A percentile compares a stretch with the other conserved stretches of the same genome.
Evolutionary conservation across 1,140 invertebrate genomes (phyloP).

Genomic region (Lanistes nyassanus): DNA sequence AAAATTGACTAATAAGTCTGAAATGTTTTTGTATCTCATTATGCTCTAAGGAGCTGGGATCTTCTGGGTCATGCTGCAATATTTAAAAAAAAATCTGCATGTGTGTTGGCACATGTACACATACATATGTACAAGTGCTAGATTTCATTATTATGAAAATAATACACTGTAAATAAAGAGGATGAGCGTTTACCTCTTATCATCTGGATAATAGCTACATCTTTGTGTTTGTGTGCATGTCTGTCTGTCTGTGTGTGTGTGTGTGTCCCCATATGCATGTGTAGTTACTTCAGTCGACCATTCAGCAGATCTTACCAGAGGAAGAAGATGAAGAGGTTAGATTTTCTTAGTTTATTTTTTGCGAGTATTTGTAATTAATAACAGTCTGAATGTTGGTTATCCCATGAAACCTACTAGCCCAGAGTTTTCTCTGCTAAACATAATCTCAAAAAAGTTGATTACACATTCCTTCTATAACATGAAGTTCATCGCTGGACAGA

Average conservation of each 20-base stretch:
- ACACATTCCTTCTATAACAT: not conserved
- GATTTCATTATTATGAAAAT: not conserved
- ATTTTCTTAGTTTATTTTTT: not conserved
- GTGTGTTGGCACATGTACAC: not conserved
- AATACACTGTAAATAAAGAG: not conserved
- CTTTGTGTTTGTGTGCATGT: not conserved
- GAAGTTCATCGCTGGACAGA: not conserved
- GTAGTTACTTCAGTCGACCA: conserved; percentile 18
- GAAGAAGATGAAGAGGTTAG: conserved; percentile 20
- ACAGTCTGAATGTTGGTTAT: not conserved
- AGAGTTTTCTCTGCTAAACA: not conserved
- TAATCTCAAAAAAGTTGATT: not conserved
- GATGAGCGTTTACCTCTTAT: not conserved
- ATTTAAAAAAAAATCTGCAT: too few species aligned
- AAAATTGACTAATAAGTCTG: too few species aligned
- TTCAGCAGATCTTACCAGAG: conserved; percentile 13
- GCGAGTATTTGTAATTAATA: not conserved
- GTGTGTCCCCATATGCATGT: conserved; percentile 4
- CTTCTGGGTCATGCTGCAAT: too few species aligned
- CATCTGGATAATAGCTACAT: not conserved
- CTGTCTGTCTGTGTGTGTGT: conserved; percentile 17
- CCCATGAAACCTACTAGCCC: not conserved
- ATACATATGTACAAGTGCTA: not conserved
- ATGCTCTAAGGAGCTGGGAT: too few species aligned
- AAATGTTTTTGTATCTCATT: too few species aligned